These are phyloP conservation scores for Odontomyia ornata DNA, from an alignment of 2,888 invertebrate genomes.

Conservation along the genomic window DNA sequence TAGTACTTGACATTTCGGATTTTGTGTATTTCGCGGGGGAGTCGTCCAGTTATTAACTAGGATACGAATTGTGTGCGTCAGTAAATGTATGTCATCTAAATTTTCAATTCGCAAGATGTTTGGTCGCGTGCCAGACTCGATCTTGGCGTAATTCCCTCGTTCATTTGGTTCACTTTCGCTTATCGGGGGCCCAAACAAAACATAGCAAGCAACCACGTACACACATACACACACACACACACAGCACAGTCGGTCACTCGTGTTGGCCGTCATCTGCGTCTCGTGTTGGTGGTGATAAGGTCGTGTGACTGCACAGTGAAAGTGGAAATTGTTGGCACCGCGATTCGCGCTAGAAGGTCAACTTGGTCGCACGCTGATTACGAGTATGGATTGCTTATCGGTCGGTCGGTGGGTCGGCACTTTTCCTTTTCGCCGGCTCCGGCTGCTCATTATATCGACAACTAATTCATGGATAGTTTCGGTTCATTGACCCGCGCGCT, in stretches of 20 bases:
- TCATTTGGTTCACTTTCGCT: slow-evolving; percentile 16
- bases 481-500: slow-evolving; percentile 15
- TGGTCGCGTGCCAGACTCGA: neutral
- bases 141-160: neutral
- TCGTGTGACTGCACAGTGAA: slow-evolving; percentile 29
- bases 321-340: slow-evolving; percentile 38
- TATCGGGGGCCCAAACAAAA: too few relatives aligned
- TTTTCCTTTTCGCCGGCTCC: neutral
- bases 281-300: neutral
- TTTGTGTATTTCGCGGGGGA: neutral
- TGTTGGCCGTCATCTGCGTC: neutral
- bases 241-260: neutral
- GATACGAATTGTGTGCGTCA: too few relatives aligned
- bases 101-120: too few relatives aligned
- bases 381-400: slow-evolving; percentile 17
- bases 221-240: neutral
- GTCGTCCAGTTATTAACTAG: too few relatives aligned
- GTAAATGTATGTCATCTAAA: too few relatives aligned
- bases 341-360: slow-evolving; percentile 20
- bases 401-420: neutral
- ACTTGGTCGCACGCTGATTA: neutral
- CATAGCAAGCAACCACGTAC: neutral
- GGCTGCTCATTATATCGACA: neutral
- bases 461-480: slow-evolving; percentile 23
- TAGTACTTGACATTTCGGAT: slow-evolving; percentile 23